phyloP scores from a whole-genome alignment of 1,140 invertebrate genomes.

The Meloidogyne floridensis region DNA sequence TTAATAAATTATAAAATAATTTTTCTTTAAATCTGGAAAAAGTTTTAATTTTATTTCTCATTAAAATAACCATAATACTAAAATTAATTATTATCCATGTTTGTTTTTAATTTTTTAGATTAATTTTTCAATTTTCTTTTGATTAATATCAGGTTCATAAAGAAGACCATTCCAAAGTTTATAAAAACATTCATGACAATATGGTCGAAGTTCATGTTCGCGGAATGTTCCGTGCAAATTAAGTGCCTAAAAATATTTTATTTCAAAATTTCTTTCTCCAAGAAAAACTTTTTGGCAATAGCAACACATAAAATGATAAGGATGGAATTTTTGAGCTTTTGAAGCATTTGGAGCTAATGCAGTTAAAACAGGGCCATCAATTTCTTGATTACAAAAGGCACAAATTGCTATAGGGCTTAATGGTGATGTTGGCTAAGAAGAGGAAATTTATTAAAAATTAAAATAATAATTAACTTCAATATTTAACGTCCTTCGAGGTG shows the following conservation, averaged over 20 bases:
- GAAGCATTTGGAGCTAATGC: constrained; percentile 61
- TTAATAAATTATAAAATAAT: no score
- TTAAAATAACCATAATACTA: no score
- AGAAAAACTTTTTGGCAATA: constrained; percentile 61
- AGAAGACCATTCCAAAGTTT: constrained; percentile 64
- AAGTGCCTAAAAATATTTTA: constrained; percentile 48
- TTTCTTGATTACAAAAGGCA: constrained; percentile 63
- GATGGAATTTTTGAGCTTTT: constrained; percentile 65
- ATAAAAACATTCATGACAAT: constrained; percentile 64
- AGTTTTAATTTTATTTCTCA: no score
- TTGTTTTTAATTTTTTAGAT: constrained; percentile 28
- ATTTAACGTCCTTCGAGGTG: constrained; percentile 61
- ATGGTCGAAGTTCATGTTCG: constrained; percentile 62
- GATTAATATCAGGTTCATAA: constrained; percentile 48
- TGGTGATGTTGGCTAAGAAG: constrained; percentile 48
- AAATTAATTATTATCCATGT: no score
- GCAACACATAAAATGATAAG: constrained; percentile 62
- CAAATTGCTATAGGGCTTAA: constrained; percentile 52
- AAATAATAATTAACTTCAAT: constrained; percentile 50
- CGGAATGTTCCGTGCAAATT: constrained; percentile 64
- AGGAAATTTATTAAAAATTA: not conserved
- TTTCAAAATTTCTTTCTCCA: not conserved
- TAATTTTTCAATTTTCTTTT: constrained; percentile 48
- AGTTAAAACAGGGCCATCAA: constrained; percentile 61
- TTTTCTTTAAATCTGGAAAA: no score